Evolutionary conservation across 1,140 invertebrate genomes (phyloP).

Genomic region (Aphaenogaster floridana): DNA sequence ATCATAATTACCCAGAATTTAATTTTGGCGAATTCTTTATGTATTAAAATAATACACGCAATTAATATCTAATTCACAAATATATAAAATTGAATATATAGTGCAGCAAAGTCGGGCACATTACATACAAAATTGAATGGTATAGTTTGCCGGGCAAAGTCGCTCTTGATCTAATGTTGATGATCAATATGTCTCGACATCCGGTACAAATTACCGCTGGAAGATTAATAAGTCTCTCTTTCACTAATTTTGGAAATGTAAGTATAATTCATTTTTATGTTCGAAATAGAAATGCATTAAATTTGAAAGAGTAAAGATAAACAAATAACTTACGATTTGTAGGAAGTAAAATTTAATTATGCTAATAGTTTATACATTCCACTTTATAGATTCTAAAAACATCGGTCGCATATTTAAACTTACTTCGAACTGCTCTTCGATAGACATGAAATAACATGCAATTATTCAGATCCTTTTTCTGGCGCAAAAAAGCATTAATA

Average conservation of each 20-base stretch:
- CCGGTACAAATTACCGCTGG: constrained; percentile 76
- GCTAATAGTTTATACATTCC: neutral
- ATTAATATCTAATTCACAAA: neutral
- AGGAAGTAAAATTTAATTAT: neutral
- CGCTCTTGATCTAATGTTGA: constrained; percentile 67
- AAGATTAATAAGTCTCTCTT: constrained; percentile 67
- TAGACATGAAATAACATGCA: neutral
- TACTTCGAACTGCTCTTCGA: constrained; percentile 46
- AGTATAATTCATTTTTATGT: constrained; percentile 8
- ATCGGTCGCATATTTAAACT: constrained; percentile 65
- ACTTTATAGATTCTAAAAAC: constrained; percentile 66
- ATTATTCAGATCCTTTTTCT: neutral
- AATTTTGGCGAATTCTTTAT: neutral
- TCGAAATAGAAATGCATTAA: neutral
- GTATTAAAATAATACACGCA: constrained; percentile 1
- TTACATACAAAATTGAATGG: constrained; percentile 73
- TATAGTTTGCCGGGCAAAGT: constrained; percentile 67
- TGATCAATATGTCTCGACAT: constrained; percentile 69
- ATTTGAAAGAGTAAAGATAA: neutral
- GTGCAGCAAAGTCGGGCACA: constrained; percentile 66
- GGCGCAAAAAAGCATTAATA: neutral
- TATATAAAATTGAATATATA: constrained; percentile 24
- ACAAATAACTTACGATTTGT: neutral
- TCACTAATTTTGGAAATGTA: constrained; percentile 61
- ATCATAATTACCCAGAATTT: constrained; percentile 8